phyloP scores from a whole-genome alignment of 2,113 vertebrate genomes.

The Abramis brama region DNA sequence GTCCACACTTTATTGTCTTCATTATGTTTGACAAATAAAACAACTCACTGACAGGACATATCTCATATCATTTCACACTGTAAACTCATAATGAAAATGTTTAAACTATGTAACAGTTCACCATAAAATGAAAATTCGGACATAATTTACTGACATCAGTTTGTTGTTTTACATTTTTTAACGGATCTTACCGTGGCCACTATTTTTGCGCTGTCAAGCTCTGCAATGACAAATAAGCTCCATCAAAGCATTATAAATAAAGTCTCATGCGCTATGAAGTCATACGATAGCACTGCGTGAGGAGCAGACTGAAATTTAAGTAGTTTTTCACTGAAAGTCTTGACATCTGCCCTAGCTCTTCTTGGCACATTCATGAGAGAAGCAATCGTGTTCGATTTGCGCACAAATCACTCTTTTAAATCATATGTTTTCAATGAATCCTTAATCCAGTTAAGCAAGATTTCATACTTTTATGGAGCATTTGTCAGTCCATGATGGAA shows the following conservation, averaged over 20 bases:
- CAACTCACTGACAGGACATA: neutral
- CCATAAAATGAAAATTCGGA: neutral
- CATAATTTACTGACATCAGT: neutral
- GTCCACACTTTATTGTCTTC: neutral
- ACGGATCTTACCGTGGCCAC: neutral
- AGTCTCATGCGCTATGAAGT: neutral
- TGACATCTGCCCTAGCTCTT: neutral
- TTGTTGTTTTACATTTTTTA: neutral
- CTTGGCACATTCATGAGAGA: conserved; percentile 12
- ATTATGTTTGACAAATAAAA: neutral
- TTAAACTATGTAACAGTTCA: neutral
- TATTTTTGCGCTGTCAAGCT: neutral
- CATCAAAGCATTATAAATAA: neutral
- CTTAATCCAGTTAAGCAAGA: neutral
- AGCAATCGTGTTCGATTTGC: neutral
- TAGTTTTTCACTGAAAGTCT: neutral
- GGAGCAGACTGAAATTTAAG: neutral
- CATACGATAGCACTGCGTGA: neutral
- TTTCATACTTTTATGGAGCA: neutral
- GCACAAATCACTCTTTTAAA: neutral
- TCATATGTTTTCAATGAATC: conserved; percentile 1
- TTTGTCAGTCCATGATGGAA: neutral
- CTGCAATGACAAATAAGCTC: conserved; percentile 4
- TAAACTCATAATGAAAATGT: neutral
- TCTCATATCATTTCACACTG: neutral